Evolutionary conservation across 2,888 invertebrate species (phyloP).

Genomic region (Caenorhabditis sulstoni): DNA sequence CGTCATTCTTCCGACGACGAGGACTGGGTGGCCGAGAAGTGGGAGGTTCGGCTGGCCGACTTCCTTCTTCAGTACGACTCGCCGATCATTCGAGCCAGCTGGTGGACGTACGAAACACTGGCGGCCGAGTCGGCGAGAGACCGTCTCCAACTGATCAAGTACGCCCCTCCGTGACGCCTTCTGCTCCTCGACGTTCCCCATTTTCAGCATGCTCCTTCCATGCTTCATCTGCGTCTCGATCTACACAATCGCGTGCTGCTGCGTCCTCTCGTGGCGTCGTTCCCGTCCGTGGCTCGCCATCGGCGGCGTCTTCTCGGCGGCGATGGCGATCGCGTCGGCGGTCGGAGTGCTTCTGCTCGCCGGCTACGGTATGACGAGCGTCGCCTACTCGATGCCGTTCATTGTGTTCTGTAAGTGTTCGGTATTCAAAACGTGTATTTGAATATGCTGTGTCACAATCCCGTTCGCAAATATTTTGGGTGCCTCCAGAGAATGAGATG

Average conservation of each 20-base stretch:
- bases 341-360: constrained; percentile 93
- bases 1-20: constrained; percentile 73
- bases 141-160: constrained; percentile 75
- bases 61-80: constrained; percentile 72
- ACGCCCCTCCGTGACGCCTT: neutral
- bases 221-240: constrained; percentile 78
- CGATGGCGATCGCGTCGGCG: constrained; percentile 90
- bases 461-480: constrained; percentile 54
- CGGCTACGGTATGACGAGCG: constrained; percentile 83
- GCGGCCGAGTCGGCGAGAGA: constrained; percentile 78
- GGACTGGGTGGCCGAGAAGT: constrained; percentile 78
- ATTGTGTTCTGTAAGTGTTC: constrained; percentile 79
- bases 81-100: constrained; percentile 70
- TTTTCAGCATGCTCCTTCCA: constrained; percentile 77
- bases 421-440: constrained; percentile 1
- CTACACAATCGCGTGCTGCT: constrained; percentile 78
- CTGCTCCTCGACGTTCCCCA: neutral
- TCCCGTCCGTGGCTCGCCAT: constrained; percentile 87
- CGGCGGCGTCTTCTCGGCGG: constrained; percentile 91
- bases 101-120: constrained; percentile 81
- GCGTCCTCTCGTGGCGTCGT: constrained; percentile 87
- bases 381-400: constrained; percentile 81
- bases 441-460: constrained; percentile 42
- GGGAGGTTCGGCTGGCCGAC: constrained; percentile 78
- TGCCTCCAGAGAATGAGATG: constrained; percentile 11